phyloP scores from a whole-genome alignment of 2,888 invertebrate genomes.

The Ectemnius continuus region DNA sequence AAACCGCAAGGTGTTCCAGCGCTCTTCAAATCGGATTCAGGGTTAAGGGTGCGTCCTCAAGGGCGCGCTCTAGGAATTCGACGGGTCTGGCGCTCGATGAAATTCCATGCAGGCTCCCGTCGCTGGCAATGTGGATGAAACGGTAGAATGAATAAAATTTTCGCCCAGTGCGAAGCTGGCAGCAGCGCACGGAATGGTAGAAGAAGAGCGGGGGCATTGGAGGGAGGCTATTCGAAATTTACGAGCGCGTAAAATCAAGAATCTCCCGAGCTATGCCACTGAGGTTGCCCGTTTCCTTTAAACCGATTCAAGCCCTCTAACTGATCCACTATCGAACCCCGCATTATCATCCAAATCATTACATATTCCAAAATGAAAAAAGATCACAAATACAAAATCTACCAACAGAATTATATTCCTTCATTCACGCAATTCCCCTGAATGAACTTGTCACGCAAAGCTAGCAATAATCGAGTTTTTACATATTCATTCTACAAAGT shows the following conservation, averaged over 20 bases:
- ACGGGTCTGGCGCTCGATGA: conserved; percentile 56
- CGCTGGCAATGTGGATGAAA: conserved; percentile 37
- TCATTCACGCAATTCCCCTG: neutral
- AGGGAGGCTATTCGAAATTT: conserved; percentile 51
- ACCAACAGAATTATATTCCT: neutral
- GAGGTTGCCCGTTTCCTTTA: conserved; percentile 46
- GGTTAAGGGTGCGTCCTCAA: conserved; percentile 59
- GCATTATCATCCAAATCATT: neutral
- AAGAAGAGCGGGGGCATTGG: conserved; percentile 12
- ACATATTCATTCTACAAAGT: conserved; percentile 25
- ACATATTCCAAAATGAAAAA: neutral
- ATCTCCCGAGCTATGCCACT: conserved; percentile 43
- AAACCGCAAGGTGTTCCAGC: conserved; percentile 47
- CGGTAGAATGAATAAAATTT: conserved; percentile 59
- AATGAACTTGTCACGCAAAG: neutral
- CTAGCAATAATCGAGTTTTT: neutral
- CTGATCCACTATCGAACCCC: neutral
- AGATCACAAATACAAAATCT: neutral
- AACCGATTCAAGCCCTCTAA: conserved; percentile 17
- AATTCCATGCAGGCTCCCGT: conserved; percentile 54
- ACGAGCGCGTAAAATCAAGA: conserved; percentile 60
- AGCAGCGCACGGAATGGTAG: conserved; percentile 34
- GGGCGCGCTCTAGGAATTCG: conserved; percentile 53
- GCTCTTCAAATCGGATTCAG: conserved; percentile 58
- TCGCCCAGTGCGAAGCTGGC: conserved; percentile 49